A percentile compares a stretch with the other conserved stretches of the same genome.
These are phyloP conservation scores for Hirtodrosophila histrioides DNA, from an alignment of 2,888 invertebrate genomes.

Conservation along the genomic window DNA sequence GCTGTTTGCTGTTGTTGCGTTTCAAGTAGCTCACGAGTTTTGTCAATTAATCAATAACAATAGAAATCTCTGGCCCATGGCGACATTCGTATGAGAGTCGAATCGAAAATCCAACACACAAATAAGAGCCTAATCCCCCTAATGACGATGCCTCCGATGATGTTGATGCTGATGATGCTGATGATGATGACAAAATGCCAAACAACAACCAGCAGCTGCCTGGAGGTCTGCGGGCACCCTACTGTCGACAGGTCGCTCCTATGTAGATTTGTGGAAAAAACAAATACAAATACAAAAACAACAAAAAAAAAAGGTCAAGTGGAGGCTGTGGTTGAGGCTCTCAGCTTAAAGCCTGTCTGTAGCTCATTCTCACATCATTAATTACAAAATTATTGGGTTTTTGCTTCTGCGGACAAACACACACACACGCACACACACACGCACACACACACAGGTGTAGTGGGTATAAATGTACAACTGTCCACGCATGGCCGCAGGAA, in stretches of 20 bases:
- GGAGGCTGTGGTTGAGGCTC: conserved; percentile 28
- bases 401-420: conserved; percentile 15
- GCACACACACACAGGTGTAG: conserved; percentile 49
- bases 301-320: conserved; percentile 59
- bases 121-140: conserved; percentile 54
- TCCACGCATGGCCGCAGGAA: conserved; percentile 69
- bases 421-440: conserved; percentile 13
- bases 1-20: conserved; percentile 20
- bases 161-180: conserved; percentile 36
- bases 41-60: conserved; percentile 74
- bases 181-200: conserved; percentile 71
- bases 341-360: conserved; percentile 47
- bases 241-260: conserved; percentile 59
- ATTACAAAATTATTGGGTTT: conserved; percentile 78
- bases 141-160: conserved; percentile 43
- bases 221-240: conserved; percentile 73
- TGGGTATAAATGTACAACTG: conserved; percentile 33
- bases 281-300: conserved; percentile 15
- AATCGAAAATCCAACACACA: conserved; percentile 32
- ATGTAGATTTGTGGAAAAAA: conserved; percentile 29
- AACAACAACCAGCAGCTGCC: conserved; percentile 62
- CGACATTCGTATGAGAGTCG: conserved; percentile 40
- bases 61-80: conserved; percentile 62
- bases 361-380: conserved; percentile 80
- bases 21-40: conserved; percentile 64